Conservation (phyloP, 2,113 vertebrate genomes). For the Siphamia tubifer region DNA sequence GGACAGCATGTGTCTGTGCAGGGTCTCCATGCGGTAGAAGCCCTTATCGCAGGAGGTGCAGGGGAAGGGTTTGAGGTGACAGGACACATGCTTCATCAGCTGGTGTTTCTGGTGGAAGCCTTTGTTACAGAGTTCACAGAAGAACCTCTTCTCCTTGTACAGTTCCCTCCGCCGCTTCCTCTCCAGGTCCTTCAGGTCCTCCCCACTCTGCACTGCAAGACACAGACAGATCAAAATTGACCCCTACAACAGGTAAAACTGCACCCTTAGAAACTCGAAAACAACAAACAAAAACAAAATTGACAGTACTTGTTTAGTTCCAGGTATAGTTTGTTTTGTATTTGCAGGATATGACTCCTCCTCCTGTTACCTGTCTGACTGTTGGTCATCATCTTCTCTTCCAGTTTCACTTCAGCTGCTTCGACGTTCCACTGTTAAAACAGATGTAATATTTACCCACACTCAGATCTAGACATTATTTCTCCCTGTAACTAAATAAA, state of each 20-base stretch:
- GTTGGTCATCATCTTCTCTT: background rate
- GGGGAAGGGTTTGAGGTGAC: conserved; percentile 65
- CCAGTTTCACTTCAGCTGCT: background rate
- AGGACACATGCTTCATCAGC: conserved; percentile 56
- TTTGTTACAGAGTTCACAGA: conserved; percentile 65
- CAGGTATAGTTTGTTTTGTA: too few species aligned
- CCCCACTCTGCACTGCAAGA: conserved; percentile 15
- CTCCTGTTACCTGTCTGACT: conserved; percentile 4
- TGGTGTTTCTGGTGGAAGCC: conserved; percentile 72
- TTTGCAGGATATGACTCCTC: too few species aligned
- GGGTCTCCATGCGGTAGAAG: conserved; percentile 54
- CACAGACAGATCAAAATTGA: background rate
- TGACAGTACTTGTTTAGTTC: too few species aligned
- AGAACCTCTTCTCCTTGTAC: conserved; percentile 70
- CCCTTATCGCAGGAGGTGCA: conserved; percentile 67
- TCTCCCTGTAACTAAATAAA: too few species aligned
- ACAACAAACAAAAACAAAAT: too few species aligned
- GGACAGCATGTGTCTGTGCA: conserved; percentile 45
- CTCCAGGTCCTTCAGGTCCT: conserved; percentile 54
- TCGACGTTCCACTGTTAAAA: background rate
- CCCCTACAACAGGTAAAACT: too few species aligned
- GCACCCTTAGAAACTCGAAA: too few species aligned
- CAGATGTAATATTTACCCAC: background rate
- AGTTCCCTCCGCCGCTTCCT: conserved; percentile 50
- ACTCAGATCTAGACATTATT: background rate